phyloP scores from a whole-genome alignment of 2,113 vertebrate species.

The Microtus montanus region DNA sequence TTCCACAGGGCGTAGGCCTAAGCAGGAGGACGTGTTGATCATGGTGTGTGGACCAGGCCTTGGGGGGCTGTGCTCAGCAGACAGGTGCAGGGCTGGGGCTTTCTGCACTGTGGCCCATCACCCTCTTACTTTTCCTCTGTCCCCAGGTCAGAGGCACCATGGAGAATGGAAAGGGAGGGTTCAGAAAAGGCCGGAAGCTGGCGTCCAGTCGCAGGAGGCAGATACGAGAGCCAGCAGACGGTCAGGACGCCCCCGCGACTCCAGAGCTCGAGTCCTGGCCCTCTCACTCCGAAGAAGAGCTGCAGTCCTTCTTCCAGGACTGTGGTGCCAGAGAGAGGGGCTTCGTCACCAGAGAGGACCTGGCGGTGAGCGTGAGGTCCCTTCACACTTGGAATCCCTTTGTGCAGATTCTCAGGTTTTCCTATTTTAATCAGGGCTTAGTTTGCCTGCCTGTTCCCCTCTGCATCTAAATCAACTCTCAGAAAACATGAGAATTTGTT shows the following conservation, averaged over 20 bases:
- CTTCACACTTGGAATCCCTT: not conserved
- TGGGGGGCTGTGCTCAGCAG: not conserved
- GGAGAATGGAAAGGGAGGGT: slow-evolving; percentile 69
- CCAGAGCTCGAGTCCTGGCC: not conserved
- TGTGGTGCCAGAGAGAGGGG: slow-evolving; percentile 58
- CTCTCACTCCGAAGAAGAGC: slow-evolving; percentile 51
- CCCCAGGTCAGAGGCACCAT: slow-evolving; percentile 62
- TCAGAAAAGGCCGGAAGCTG: slow-evolving; percentile 84
- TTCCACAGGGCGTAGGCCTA: not conserved
- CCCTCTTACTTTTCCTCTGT: not conserved
- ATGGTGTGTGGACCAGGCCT: not conserved
- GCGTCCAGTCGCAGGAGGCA: slow-evolving; percentile 86
- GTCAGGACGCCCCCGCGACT: accelerated
- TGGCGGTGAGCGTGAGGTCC: slow-evolving; percentile 81
- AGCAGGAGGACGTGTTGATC: not conserved
- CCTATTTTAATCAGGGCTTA: not conserved
- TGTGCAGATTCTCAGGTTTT: not conserved
- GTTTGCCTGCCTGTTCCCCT: not conserved
- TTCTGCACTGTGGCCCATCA: not conserved
- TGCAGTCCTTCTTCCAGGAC: slow-evolving; percentile 73
- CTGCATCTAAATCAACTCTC: not conserved
- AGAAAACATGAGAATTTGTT: not conserved
- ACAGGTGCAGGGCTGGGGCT: not conserved
- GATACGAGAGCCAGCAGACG: not conserved
- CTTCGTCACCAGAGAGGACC: slow-evolving; percentile 78